Evolutionary conservation across 2,888 invertebrate genomes (phyloP).

Genomic region (Eupithecia subfuscata): DNA sequence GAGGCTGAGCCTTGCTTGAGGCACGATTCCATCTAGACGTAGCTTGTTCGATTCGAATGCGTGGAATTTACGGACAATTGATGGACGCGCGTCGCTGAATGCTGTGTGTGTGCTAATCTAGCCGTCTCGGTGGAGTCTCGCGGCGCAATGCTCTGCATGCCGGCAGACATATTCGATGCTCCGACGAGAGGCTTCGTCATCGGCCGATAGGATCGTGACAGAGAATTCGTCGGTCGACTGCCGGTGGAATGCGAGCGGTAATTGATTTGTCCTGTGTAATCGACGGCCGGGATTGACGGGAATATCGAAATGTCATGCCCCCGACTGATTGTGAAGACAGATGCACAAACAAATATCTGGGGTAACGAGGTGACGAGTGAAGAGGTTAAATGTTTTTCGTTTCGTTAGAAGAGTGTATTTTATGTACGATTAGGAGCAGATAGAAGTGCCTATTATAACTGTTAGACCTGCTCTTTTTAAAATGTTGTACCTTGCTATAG

Average conservation of each 20-base stretch:
- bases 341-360: slow-evolving; percentile 26
- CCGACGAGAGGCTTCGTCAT: slow-evolving; percentile 72
- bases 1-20: slow-evolving; percentile 57
- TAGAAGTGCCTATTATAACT: background rate
- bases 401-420: background rate
- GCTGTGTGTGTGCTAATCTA: slow-evolving; percentile 70
- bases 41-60: slow-evolving; percentile 63
- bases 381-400: background rate
- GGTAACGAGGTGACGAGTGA: slow-evolving; percentile 21
- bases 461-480: background rate
- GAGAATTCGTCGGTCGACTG: slow-evolving; percentile 79
- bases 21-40: slow-evolving; percentile 63
- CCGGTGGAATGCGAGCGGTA: slow-evolving; percentile 78
- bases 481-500: background rate
- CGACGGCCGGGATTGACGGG: slow-evolving; percentile 76
- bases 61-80: slow-evolving; percentile 75
- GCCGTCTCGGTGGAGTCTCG: slow-evolving; percentile 45
- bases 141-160: slow-evolving; percentile 59
- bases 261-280: slow-evolving; percentile 83
- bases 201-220: slow-evolving; percentile 77
- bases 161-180: slow-evolving; percentile 47
- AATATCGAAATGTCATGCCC: slow-evolving; percentile 69
- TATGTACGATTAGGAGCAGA: background rate
- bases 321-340: slow-evolving; percentile 45
- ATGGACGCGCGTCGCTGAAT: slow-evolving; percentile 74